A percentile compares a stretch with the other conserved stretches of the same genome.
Evolutionary conservation across 2,113 vertebrate species (phyloP).

Genomic region (Pelmatolapia mariae): DNA sequence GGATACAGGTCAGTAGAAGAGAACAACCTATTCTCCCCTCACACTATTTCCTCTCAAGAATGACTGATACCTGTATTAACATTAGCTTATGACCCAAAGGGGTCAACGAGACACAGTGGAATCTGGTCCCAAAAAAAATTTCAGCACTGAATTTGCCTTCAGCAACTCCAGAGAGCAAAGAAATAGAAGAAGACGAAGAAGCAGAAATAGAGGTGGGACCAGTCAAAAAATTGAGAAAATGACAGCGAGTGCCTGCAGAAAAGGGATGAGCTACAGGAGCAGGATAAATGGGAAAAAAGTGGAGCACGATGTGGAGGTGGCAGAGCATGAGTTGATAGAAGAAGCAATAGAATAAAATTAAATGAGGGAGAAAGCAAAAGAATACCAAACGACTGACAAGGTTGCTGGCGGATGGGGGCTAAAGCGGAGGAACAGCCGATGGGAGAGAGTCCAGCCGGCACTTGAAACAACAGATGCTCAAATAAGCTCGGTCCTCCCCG

Average conservation of each 20-base stretch:
- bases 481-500: background rate
- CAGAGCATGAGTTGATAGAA: conserved; percentile 20
- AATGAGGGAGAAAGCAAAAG: conserved; percentile 31
- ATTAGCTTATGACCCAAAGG: background rate
- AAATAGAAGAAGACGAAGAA: background rate
- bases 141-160: conserved; percentile 1
- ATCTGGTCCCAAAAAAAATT: background rate
- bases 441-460: background rate
- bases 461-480: background rate
- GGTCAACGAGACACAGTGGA: background rate
- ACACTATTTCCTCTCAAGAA: background rate
- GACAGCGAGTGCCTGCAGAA: conserved; percentile 10
- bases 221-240: background rate
- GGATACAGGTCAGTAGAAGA: background rate
- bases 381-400: conserved; percentile 21
- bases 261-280: background rate
- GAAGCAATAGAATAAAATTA: conserved; percentile 18
- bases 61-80: conserved; percentile 17
- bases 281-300: conserved; percentile 15
- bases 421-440: background rate
- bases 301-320: conserved; percentile 17
- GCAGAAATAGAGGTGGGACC: conserved; percentile 19
- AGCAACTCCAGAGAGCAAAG: background rate
- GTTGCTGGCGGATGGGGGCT: background rate
- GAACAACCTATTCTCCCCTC: background rate